Evolutionary conservation across 2,113 vertebrate species (phyloP).

Genomic region (Thamnaconus septentrionalis): DNA sequence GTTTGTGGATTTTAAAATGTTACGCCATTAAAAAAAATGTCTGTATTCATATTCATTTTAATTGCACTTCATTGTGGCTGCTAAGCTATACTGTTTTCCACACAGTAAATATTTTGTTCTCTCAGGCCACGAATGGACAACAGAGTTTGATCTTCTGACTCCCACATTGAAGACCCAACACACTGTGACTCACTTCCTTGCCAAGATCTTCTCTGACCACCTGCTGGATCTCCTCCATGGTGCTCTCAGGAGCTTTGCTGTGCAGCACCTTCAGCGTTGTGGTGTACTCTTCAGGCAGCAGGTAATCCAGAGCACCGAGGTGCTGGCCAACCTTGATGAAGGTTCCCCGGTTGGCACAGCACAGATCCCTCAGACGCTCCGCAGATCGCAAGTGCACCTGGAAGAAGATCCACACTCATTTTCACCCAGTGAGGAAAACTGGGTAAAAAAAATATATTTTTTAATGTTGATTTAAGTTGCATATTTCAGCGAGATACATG

Average conservation of each 20-base stretch:
- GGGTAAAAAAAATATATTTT: background rate
- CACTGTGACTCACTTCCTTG: slow-evolving; percentile 80
- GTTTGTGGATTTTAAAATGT: too few species aligned
- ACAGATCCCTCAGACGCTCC: slow-evolving; percentile 87
- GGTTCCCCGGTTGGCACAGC: slow-evolving; percentile 95
- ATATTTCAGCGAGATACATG: too few species aligned
- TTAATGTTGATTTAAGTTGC: too few species aligned
- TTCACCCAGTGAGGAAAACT: background rate
- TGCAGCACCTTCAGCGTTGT: slow-evolving; percentile 91
- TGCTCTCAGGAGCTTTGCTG: slow-evolving; percentile 90
- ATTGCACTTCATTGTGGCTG: too few species aligned
- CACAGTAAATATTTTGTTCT: too few species aligned
- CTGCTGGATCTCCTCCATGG: slow-evolving; percentile 85
- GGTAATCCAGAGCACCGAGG: slow-evolving; percentile 92
- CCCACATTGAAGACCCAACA: too few species aligned
- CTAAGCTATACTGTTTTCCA: too few species aligned
- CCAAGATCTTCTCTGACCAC: slow-evolving; percentile 94
- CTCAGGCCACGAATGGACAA: too few species aligned
- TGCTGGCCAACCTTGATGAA: slow-evolving; percentile 99
- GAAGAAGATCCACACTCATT: background rate
- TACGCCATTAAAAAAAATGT: too few species aligned
- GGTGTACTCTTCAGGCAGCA: slow-evolving; percentile 94
- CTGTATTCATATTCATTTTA: too few species aligned
- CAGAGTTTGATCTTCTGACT: too few species aligned
- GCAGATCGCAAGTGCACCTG: slow-evolving; percentile 93